A percentile compares a stretch with the other conserved stretches of the same genome.
Conservation (phyloP, 1,140 invertebrate genomes). For the Drosophila novamexicana region DNA sequence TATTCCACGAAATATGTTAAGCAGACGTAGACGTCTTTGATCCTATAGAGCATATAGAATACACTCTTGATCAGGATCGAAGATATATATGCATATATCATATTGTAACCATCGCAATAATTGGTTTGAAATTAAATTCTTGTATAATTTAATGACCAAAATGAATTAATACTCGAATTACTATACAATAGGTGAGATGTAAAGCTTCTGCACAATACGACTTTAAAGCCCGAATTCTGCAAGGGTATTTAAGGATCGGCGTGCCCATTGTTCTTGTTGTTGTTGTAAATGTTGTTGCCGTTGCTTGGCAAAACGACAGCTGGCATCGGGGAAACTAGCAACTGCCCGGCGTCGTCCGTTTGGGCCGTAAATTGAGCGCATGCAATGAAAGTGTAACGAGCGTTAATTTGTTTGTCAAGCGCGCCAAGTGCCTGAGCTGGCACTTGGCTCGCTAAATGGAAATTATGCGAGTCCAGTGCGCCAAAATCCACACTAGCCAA, state of each 20-base stretch:
- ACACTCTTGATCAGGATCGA: too few species aligned
- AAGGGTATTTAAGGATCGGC: background rate
- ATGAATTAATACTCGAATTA: too few species aligned
- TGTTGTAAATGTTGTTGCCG: background rate
- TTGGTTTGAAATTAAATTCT: too few species aligned
- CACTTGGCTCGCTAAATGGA: slow-evolving; percentile 10
- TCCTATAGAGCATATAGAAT: too few species aligned
- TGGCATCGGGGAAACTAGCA: slow-evolving; percentile 36
- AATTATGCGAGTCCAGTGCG: slow-evolving; percentile 15
- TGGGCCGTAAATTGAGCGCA: slow-evolving; percentile 63
- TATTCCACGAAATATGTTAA: background rate
- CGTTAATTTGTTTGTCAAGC: slow-evolving; percentile 74
- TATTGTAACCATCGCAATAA: too few species aligned
- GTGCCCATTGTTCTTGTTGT: background rate
- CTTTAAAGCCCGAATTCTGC: too few species aligned
- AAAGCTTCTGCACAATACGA: too few species aligned
- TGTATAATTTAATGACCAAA: too few species aligned
- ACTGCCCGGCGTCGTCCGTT: background rate
- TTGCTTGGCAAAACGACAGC: slow-evolving; percentile 53
- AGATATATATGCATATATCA: too few species aligned
- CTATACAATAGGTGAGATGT: too few species aligned
- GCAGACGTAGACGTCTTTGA: too few species aligned
- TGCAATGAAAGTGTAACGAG: slow-evolving; percentile 76
- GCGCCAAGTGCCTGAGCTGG: slow-evolving; percentile 37
- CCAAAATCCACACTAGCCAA: slow-evolving; percentile 10